phyloP scores from a whole-genome alignment of 23 tunicate species.

The Trididemnum miniatum region DNA sequence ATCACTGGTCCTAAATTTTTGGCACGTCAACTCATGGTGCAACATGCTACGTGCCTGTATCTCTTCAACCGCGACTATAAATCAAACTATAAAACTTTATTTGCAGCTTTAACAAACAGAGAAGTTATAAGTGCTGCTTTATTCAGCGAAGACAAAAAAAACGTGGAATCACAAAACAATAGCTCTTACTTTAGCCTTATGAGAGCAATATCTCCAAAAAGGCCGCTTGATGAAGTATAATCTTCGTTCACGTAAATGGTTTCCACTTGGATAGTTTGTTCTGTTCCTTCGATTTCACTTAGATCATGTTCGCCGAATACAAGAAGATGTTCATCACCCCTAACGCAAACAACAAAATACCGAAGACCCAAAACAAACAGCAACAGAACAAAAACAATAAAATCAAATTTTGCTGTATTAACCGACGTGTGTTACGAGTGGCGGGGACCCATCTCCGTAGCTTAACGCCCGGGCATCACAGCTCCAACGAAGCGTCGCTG shows the following conservation, averaged over 20 bases:
- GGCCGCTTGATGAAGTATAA: slow-evolving; percentile 25
- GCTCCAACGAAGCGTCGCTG: too few relatives aligned
- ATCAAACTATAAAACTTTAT: too few relatives aligned
- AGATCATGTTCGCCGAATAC: slow-evolving; percentile 76
- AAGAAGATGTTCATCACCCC: slow-evolving; percentile 68
- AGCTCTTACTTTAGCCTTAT: slow-evolving; percentile 64
- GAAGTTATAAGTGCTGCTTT: too few relatives aligned
- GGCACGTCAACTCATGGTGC: too few relatives aligned
- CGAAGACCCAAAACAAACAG: neutral
- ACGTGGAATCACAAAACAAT: neutral
- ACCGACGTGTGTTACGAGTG: too few relatives aligned
- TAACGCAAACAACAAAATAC: neutral
- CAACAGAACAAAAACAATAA: neutral
- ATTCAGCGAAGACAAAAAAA: neutral
- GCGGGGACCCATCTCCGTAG: too few relatives aligned
- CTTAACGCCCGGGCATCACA: too few relatives aligned
- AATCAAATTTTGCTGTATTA: too few relatives aligned
- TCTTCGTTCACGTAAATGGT: slow-evolving; percentile 44
- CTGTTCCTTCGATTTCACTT: slow-evolving; percentile 49
- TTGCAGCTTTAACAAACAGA: too few relatives aligned
- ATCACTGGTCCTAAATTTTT: too few relatives aligned
- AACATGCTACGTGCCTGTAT: too few relatives aligned
- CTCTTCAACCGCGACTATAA: too few relatives aligned
- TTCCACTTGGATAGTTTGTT: slow-evolving; percentile 76
- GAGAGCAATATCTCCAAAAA: slow-evolving; percentile 76